A percentile compares a stretch with the other conserved stretches of the same genome.
Conservation (phyloP, 2,113 vertebrate species). For the Piaya cayana region DNA sequence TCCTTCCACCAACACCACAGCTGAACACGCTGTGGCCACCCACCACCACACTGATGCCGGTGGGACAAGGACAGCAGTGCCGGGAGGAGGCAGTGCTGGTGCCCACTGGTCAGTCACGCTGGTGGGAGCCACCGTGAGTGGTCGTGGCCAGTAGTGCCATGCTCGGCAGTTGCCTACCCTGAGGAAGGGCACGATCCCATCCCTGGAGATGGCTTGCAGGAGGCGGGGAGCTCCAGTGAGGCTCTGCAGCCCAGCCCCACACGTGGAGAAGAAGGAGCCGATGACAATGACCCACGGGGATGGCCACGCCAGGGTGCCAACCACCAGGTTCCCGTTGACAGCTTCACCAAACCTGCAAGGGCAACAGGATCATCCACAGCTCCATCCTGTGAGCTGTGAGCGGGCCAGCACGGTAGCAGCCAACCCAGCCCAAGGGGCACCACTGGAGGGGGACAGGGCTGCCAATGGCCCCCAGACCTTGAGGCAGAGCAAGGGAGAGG, state of each 20-base stretch:
- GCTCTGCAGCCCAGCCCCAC: constrained; percentile 94
- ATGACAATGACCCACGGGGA: constrained; percentile 98
- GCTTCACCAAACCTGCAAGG: constrained; percentile 91
- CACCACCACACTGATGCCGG: accelerated
- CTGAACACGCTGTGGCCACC: not conserved
- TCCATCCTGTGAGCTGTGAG: accelerated
- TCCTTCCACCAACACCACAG: not conserved
- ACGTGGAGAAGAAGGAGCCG: constrained; percentile 97
- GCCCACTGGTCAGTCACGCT: not conserved
- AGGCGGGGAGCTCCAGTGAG: constrained; percentile 94
- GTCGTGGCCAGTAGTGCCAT: accelerated
- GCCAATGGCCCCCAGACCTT: accelerated
- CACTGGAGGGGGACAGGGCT: accelerated
- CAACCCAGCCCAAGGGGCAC: not conserved
- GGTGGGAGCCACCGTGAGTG: accelerated
- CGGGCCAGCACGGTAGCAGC: accelerated
- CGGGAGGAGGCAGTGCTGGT: not conserved
- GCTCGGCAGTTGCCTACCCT: constrained; percentile 76
- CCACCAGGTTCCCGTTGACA: constrained; percentile 94
- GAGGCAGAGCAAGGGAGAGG: accelerated
- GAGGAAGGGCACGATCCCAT: constrained; percentile 93
- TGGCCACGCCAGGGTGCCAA: constrained; percentile 94
- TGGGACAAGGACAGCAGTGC: not conserved
- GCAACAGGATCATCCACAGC: not conserved
- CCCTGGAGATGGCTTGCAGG: constrained; percentile 93